A percentile compares a stretch with the other conserved stretches of the same genome.
Conservation (phyloP, 2,888 invertebrate species). For the Yponomeuta cagnagella region DNA sequence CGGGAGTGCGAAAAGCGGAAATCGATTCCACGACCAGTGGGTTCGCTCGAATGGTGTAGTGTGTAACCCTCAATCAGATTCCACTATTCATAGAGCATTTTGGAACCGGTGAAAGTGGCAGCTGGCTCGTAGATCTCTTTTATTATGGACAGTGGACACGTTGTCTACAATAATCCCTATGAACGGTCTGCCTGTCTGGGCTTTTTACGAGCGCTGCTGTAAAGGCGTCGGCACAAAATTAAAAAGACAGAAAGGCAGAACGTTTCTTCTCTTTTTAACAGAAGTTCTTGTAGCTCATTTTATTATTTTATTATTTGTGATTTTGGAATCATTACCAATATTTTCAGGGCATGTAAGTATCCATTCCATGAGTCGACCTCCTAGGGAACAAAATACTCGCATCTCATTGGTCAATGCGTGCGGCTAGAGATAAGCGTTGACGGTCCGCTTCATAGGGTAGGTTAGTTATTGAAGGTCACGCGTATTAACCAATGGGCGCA, state of each 20-base stretch:
- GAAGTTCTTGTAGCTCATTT: background rate
- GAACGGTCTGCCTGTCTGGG: background rate
- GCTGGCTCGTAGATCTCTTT: background rate
- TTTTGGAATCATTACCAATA: too few relatives aligned
- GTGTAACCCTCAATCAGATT: background rate
- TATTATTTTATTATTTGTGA: background rate
- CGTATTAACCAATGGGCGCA: too few relatives aligned
- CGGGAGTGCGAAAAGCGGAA: too few relatives aligned
- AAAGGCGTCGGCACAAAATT: background rate
- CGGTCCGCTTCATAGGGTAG: too few relatives aligned
- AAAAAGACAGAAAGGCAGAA: background rate
- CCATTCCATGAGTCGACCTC: too few relatives aligned
- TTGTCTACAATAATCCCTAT: slow-evolving; percentile 3
- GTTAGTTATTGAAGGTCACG: too few relatives aligned
- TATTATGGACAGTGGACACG: background rate
- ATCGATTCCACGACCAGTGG: background rate
- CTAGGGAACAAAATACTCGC: too few relatives aligned
- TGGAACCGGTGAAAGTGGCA: slow-evolving; percentile 8
- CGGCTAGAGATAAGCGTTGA: too few relatives aligned
- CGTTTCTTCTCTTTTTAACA: background rate
- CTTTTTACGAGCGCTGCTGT: background rate
- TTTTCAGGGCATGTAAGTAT: too few relatives aligned
- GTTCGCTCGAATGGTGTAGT: background rate
- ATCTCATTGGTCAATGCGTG: too few relatives aligned
- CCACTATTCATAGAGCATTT: background rate